Evolutionary conservation across 1,140 invertebrate genomes (phyloP).

Genomic region (Agrilus planipennis): DNA sequence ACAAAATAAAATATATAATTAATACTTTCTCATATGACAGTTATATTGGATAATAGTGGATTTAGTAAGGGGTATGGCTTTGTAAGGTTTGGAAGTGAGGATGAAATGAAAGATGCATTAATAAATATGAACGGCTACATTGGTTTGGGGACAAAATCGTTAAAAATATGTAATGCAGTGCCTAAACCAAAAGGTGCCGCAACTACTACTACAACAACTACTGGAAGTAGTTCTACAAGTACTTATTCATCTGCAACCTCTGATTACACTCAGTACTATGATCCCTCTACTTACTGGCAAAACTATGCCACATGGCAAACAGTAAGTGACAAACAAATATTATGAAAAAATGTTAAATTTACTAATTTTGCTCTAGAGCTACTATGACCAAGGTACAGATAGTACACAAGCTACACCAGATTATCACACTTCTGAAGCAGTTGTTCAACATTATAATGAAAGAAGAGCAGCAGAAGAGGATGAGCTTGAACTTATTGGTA

Average conservation of each 20-base stretch:
- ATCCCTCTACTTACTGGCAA: conserved; percentile 63
- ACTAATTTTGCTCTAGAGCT: conserved; percentile 28
- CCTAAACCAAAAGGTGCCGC: conserved; percentile 57
- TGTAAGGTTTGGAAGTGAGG: conserved; percentile 86
- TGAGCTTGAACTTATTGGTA: conserved; percentile 52
- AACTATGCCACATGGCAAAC: conserved; percentile 50
- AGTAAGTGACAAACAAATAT: conserved; percentile 19
- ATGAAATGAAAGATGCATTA: conserved; percentile 86
- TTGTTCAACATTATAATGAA: conserved; percentile 15
- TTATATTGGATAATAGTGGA: conserved; percentile 76
- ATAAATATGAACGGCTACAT: conserved; percentile 80
- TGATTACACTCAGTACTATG: conserved; percentile 55
- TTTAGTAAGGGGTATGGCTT: conserved; percentile 96
- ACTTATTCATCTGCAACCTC: conserved; percentile 21
- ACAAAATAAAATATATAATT: conserved; percentile 3
- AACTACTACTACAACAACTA: conserved; percentile 27
- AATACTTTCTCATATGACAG: conserved; percentile 41
- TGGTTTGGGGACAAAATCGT: conserved; percentile 67
- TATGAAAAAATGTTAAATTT: background rate
- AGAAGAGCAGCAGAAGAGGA: conserved; percentile 36
- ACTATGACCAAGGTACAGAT: conserved; percentile 37
- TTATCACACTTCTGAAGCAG: conserved; percentile 14
- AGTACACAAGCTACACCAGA: conserved; percentile 20
- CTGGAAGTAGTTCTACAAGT: conserved; percentile 28
- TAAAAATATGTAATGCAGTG: conserved; percentile 84